Evolutionary conservation across 2,797 vertebrate species (phyloP), one percentile per base, ranked within the genome.

Genomic region (Chiroxiphia lanceolata): DNA sequence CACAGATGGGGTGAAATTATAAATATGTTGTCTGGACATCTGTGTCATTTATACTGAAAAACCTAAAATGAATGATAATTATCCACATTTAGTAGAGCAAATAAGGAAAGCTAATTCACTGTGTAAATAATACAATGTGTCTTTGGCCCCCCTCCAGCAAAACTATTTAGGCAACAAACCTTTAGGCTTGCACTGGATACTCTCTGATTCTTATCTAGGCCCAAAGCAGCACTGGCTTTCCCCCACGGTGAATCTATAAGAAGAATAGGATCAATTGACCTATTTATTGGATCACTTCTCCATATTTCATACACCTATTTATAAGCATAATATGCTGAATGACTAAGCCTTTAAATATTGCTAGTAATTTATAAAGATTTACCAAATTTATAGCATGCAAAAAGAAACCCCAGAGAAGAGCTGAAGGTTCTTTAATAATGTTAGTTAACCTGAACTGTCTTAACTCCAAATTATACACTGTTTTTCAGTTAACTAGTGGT

Each of bases 21-120:
- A 95, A 96, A 94, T 96, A 94, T 38, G 90, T 90, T 90, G 61
- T 82, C 94, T 95, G 86, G 96, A 96, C 93, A 97, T 97, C 95
- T 96, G 96, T 96, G 95, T 95, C 91, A 90, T 94, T 96, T 94
- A 95, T 83, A 92, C 53, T 94, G 90, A 93, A 95, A 87, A 96
- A 90, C 22, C 68, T 92, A 89, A 94, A 96, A 89, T 92, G 91
- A 95, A 64, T 95, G 88, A 91, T 93, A 96, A 97, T 94, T 96
- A 95, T 70, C 91, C 88, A 90, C 86, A 95, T 87, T 95, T 96
- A 95, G 71, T 44, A n/a, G 45, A 90, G 86, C 40, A 96, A 93
- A 94, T 15, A n/a, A 89, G 78, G 83, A 94, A 94, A 87, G 95
- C 57, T 92, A 96, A 84, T 95, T 95, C 88, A 94, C 67, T 90